Evolutionary conservation across 92 coral and sea anemone genomes (phyloP).

Genomic region (Meandrina meandrites): DNA sequence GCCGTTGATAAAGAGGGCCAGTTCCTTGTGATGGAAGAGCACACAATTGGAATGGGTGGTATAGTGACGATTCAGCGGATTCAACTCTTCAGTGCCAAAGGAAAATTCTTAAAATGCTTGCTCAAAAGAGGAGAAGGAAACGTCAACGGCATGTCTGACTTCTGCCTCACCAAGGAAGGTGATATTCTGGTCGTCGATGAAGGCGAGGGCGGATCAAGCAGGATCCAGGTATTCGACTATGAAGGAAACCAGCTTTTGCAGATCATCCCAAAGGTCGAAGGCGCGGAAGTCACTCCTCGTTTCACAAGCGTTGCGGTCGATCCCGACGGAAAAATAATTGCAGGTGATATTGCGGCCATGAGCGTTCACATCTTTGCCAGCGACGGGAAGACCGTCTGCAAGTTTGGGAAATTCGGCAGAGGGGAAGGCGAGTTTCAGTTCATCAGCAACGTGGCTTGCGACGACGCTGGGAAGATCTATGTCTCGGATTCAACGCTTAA

Average conservation of each 20-base stretch:
- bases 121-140: constrained; percentile 82
- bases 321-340: constrained; percentile 66
- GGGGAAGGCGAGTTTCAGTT: constrained; percentile 61
- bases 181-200: constrained; percentile 69
- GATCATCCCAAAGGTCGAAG: constrained; percentile 38
- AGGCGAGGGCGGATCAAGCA: constrained; percentile 59
- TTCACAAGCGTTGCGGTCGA: constrained; percentile 53
- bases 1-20: constrained; percentile 75
- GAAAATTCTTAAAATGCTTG: constrained; percentile 72
- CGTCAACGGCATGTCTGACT: constrained; percentile 80
- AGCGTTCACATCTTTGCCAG: constrained; percentile 58
- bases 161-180: constrained; percentile 82
- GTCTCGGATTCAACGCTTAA: constrained; percentile 55
- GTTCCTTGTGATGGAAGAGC: constrained; percentile 82
- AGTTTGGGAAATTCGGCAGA: constrained; percentile 75
- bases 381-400: constrained; percentile 56
- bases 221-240: constrained; percentile 79
- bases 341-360: constrained; percentile 44
- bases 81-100: constrained; percentile 77
- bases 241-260: constrained; percentile 70
- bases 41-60: constrained; percentile 65
- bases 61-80: constrained; percentile 72
- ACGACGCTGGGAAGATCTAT: constrained; percentile 56
- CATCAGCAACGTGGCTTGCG: constrained; percentile 45
- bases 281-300: constrained; percentile 18